These are phyloP conservation scores for Podotricha telesiphe DNA, from an alignment of 2,888 invertebrate species.

Conservation along the genomic window DNA sequence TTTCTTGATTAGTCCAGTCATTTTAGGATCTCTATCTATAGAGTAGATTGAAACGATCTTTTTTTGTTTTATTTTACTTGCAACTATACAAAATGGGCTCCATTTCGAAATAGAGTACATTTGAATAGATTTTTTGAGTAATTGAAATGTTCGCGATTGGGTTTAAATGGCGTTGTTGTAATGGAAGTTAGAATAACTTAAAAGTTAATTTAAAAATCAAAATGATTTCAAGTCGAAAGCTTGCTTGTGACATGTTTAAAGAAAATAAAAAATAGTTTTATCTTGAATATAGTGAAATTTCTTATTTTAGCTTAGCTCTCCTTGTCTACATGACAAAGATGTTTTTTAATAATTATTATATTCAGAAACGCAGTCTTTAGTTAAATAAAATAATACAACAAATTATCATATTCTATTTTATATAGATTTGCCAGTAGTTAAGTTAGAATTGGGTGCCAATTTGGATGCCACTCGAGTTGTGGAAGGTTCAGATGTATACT, in stretches of 20 bases:
- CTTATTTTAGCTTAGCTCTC: no score
- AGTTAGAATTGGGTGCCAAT: constrained; percentile 88
- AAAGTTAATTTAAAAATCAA: not conserved
- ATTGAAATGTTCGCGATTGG: not conserved
- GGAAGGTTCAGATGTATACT: constrained; percentile 91
- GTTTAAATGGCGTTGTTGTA: not conserved
- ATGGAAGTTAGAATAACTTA: not conserved
- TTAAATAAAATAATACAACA: not conserved
- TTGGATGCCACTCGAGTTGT: constrained; percentile 88
- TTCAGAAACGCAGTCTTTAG: no score
- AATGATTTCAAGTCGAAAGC: not conserved
- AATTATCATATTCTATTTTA: not conserved
- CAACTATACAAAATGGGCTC: not conserved
- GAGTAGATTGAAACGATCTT: constrained; percentile 15
- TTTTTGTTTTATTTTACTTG: not conserved
- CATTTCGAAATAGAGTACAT: not conserved
- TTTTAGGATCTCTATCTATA: constrained; percentile 8
- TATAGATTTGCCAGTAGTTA: constrained; percentile 89
- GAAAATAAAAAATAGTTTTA: no score
- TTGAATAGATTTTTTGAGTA: not conserved
- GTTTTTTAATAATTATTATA: no score
- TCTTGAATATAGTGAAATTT: no score
- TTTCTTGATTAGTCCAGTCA: constrained; percentile 20
- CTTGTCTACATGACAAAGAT: no score
- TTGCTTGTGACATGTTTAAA: no score